Evolutionary conservation across 2,888 invertebrate species (phyloP), one percentile per base, ranked within the genome.

Genomic region (Perizoma flavofasciatum): DNA sequence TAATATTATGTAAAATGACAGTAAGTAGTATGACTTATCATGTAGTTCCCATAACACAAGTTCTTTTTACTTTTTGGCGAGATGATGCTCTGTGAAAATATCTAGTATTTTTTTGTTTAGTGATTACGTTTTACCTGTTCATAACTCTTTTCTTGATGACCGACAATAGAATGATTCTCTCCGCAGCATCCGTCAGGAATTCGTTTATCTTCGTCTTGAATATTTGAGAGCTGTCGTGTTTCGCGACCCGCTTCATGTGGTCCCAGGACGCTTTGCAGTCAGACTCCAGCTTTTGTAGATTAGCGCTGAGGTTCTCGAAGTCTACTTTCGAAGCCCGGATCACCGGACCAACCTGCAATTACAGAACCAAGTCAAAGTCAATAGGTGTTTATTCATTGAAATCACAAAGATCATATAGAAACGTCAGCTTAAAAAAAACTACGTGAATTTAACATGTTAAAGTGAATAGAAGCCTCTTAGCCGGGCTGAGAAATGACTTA

Each of bases 241-340:
- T 99, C 10, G 98, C 96, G 65, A 99, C 97, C 46, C 97, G 94
- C 88, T 98, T 97, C 81, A 99, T 94, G 83, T 99, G 96, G 86
- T 99, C 98, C 97, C 98, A 99, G 0, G 98, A 98, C 0, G 97
- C 95, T 83, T 99, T 99, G 90, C 99, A 99, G 84, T 99, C 99
- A 22, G 95, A 93, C 89, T 99, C 99, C 80, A 99, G 92, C 79
- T 97, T 96, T 57, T 94, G 94, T 53, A 99, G 94, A 84, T 98
- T 99, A 56, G 95, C 93, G 46, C 95, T 93, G 55, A 99, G 91
- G 77, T 99, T 97, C 70, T 98, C 98, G 85, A 98, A 99, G 87
- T 99, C 99, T 32, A 99, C 96, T 89, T 98, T 96, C 0, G 97
- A 97, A 45, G 97, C 97, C 75, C 98, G 93, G 8, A 97, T 97